Evolutionary conservation across 2,888 invertebrate genomes (phyloP).

Genomic region (Stegana nigrithorax): DNA sequence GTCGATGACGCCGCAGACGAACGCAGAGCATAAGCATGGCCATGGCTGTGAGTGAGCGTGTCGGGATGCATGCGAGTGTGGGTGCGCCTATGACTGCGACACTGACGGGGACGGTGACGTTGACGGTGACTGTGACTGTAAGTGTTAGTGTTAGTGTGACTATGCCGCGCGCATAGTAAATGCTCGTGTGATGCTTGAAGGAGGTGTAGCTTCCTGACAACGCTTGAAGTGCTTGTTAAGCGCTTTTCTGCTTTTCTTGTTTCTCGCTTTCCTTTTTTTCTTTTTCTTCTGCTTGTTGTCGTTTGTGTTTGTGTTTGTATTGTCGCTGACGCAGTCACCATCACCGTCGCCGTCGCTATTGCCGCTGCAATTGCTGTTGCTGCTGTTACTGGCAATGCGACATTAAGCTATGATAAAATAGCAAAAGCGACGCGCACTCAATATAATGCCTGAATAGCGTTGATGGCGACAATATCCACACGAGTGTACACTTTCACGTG

Average conservation of each 20-base stretch:
- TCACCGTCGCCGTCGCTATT: no score
- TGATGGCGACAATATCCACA: no score
- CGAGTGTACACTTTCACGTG: no score
- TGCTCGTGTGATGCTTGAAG: no score
- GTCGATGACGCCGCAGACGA: background rate
- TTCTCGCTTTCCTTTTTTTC: constrained; percentile 1
- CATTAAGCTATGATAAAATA: no score
- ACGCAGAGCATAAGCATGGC: constrained; percentile 47
- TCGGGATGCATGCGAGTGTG: no score
- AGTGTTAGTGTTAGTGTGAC: background rate
- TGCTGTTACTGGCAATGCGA: no score
- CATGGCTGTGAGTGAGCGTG: constrained; percentile 38
- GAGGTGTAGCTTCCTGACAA: constrained; percentile 30
- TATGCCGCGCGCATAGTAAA: background rate
- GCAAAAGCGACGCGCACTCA: no score
- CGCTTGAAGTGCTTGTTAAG: constrained; percentile 58
- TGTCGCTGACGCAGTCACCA: background rate
- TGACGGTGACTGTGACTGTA: background rate
- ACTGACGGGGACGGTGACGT: background rate
- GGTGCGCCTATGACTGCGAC: background rate
- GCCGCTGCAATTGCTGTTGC: no score
- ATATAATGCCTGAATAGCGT: no score
- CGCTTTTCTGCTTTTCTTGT: constrained; percentile 38
- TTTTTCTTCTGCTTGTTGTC: background rate
- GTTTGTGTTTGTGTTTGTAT: background rate